These are phyloP conservation scores for Zoanthus solanderi DNA, from an alignment of 92 coral and sea anemone genomes.

Conservation along the genomic window DNA sequence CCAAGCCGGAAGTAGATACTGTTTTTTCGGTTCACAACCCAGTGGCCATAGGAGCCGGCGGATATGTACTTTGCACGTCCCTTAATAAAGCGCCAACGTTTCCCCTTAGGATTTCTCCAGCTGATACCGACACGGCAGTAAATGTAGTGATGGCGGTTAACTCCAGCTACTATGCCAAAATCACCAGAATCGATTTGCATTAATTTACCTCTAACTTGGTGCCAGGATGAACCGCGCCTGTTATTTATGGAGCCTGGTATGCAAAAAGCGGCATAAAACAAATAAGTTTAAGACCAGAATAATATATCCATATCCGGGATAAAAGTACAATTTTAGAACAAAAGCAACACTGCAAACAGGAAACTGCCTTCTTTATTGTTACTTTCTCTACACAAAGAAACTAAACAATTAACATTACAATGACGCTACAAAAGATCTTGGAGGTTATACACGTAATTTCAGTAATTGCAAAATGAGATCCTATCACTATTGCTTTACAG, in stretches of 20 bases:
- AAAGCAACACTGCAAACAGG: too few relatives aligned
- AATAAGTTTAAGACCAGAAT: too few relatives aligned
- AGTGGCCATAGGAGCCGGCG: neutral
- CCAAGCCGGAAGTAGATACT: slow-evolving; percentile 10
- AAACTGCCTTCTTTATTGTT: too few relatives aligned
- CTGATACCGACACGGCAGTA: slow-evolving; percentile 47
- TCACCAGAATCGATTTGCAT: slow-evolving; percentile 53
- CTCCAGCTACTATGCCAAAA: slow-evolving; percentile 14
- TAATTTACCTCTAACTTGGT: neutral
- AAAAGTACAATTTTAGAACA: too few relatives aligned
- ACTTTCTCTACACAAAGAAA: too few relatives aligned
- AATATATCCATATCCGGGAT: too few relatives aligned
- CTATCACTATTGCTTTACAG: too few relatives aligned
- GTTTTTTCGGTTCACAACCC: neutral
- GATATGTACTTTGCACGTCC: neutral
- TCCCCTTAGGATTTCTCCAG: neutral
- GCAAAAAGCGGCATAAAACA: too few relatives aligned
- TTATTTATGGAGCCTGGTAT: neutral
- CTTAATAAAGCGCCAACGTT: neutral
- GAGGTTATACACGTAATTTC: too few relatives aligned
- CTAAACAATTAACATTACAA: too few relatives aligned
- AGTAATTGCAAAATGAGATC: too few relatives aligned
- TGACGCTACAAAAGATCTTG: too few relatives aligned
- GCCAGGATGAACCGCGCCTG: slow-evolving; percentile 31
- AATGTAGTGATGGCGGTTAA: neutral